Evolutionary conservation across 2,797 vertebrate genomes (phyloP), one percentile per base, ranked within the genome.

Genomic region (Poliocrania exsul): DNA sequence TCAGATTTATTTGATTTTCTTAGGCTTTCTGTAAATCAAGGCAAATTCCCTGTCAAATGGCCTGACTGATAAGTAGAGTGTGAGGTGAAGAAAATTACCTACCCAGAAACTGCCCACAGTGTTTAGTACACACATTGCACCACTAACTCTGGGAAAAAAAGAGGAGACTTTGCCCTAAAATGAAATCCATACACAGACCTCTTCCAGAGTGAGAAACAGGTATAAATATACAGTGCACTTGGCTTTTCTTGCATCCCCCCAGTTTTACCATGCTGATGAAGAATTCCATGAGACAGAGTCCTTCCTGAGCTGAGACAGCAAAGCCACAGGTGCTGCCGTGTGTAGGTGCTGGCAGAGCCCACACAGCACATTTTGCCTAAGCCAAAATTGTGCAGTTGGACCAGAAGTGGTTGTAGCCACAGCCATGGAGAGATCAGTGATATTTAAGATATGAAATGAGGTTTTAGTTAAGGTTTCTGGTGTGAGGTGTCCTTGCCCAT

Each of bases 1-100:
- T 88, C 62, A 85, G 57, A 74, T 16, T 42, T 79, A 83, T 80
- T 97, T 61, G 38, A 69, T 75, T 88, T 96, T 37, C 84, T 54
- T 47, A 88, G 80, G 84, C 78, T 60, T 72, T 93, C 93, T 81
- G 69, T 42, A 79, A 53, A 44, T 67, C 53, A 61, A 67, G 50
- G 47, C 6, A 49, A 75, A 81, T 61, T 29, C 21, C 81, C 28
- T 64, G 29, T 14, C 8, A 40, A 75, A 38, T 26, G 23, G 38
- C 38, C 47, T 40, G 14, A 49, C 4, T 25, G 15, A 4, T 33
- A 65, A 38, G 19, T 8, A 51, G 33, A 71, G 31, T 1, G 0
- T 28, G 7, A 25, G 8, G 6, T 71, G n/a, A 47, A 78, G 56
- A 61, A 72, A 24, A 4, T 1, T 47, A 64, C 54, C 12, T 28